Base-by-base conservation (phyloP, 2,888 invertebrate species). In the Drosophila antonietae region DNA sequence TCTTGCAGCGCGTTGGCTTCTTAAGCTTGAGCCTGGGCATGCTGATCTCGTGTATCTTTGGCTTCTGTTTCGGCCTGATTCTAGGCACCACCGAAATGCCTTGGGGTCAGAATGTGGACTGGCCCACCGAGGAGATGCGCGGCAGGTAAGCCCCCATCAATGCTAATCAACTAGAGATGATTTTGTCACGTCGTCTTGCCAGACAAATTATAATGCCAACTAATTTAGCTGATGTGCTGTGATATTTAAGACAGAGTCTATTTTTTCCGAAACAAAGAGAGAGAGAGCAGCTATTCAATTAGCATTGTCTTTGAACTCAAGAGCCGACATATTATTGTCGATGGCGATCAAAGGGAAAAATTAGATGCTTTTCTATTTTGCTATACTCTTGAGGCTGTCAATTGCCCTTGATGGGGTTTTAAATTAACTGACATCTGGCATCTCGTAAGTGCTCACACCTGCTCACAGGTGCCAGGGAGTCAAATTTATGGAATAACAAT, bases 111-210 rank as follows among this genome's bases (percentile, higher is more conserved):
- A 95, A 94, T 73, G 94, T 94, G 7, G 95, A 96, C 78, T 96
- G 96, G 95, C 96, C 96, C 2, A 96, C 96, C 0, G 95, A 95
- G 77, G 96, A 96, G 92, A 96, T 96, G 96, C 95, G 95, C 83
- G 95, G 95, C 85, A 94, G 96, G 96, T 96, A 53, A 31, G 35
- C 35, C 31, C 39, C 43, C 70, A 72, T 83, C 79, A 81, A 61
- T 59, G 68, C 57, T 68, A 76, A 81, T 87, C 69, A 73, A 37
- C 14, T 28, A 44, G 68, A 72, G 64, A 44, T 8, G 67, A 71
- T 71, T 72, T 35, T 37, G 63, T 60, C 79, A 78, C 75, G 80
- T 73, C 53, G 39, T 33, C 33, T 9, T n/a, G 53, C 14, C 31
- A 10, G 49, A 23, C 23, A 64, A 57, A 70, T 75, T 70, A 31